Evolutionary conservation across 2,888 invertebrate genomes (phyloP).

Genomic region (Drosophila tripunctata): DNA sequence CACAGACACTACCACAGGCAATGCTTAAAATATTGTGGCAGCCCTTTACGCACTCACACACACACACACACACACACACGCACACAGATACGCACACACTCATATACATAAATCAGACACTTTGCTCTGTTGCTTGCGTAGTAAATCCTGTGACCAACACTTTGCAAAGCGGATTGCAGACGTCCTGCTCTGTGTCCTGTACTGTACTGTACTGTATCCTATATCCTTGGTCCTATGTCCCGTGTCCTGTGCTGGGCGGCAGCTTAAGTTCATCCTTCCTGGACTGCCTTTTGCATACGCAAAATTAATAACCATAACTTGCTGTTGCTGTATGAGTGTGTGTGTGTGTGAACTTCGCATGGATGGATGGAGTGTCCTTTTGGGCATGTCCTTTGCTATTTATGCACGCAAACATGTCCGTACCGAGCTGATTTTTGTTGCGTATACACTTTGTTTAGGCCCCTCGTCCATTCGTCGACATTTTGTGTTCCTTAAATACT

Average conservation of each 20-base stretch:
- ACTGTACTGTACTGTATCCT: constrained; percentile 25
- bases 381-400: constrained; percentile 71
- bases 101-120: constrained; percentile 67
- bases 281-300: constrained; percentile 65
- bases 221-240: not conserved
- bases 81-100: not conserved
- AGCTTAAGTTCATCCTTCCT: constrained; percentile 67
- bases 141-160: constrained; percentile 75
- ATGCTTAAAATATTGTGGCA: constrained; percentile 47
- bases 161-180: constrained; percentile 72
- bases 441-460: constrained; percentile 59
- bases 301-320: constrained; percentile 81
- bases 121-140: constrained; percentile 56
- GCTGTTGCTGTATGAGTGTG: constrained; percentile 43
- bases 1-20: constrained; percentile 8
- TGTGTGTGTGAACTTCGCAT: constrained; percentile 17
- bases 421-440: constrained; percentile 69
- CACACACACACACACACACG: constrained; percentile 1
- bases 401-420: constrained; percentile 79
- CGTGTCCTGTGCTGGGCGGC: constrained; percentile 21
- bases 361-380: constrained; percentile 28
- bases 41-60: constrained; percentile 25
- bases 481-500: constrained; percentile 58
- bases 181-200: constrained; percentile 36
- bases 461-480: constrained; percentile 47